A percentile compares a stretch with the other conserved stretches of the same genome.
Evolutionary conservation across 1,140 invertebrate genomes (phyloP).

Genomic region (Conopomorpha cramerella): DNA sequence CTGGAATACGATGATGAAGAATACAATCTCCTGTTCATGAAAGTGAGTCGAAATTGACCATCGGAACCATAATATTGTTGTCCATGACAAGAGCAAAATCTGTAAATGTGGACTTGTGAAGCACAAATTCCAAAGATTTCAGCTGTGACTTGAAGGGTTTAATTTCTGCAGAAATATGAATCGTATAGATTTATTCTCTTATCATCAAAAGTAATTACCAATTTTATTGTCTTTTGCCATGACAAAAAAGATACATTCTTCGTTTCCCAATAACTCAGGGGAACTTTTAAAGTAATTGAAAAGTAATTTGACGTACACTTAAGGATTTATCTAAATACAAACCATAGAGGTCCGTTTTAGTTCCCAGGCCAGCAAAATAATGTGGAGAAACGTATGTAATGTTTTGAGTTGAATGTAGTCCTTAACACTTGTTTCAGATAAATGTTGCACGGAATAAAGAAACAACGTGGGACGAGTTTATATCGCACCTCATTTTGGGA

Average conservation of each 20-base stretch:
- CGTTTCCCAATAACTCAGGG: no score
- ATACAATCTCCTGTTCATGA: conserved; percentile 47
- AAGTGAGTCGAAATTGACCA: conserved; percentile 17
- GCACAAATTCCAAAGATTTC: not conserved
- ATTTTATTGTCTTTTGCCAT: not conserved
- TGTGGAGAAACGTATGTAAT: no score
- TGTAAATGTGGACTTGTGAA: not conserved
- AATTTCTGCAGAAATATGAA: not conserved
- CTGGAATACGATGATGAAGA: conserved; percentile 51
- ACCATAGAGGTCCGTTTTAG: no score
- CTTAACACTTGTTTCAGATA: conserved; percentile 41
- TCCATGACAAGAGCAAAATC: no score
- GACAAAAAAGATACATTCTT: no score
- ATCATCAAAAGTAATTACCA: not conserved
- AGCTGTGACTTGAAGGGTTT: not conserved
- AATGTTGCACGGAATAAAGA: conserved; percentile 60
- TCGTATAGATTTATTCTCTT: not conserved
- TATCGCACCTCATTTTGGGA: conserved; percentile 68
- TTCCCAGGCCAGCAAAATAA: no score
- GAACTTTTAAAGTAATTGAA: no score
- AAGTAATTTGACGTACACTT: no score
- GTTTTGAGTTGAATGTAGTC: no score
- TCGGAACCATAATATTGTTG: no score
- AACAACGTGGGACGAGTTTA: conserved; percentile 70
- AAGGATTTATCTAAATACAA: no score